These are phyloP conservation scores for Oostethus manadensis DNA, from an alignment of 2,113 vertebrate species.

Conservation along the genomic window DNA sequence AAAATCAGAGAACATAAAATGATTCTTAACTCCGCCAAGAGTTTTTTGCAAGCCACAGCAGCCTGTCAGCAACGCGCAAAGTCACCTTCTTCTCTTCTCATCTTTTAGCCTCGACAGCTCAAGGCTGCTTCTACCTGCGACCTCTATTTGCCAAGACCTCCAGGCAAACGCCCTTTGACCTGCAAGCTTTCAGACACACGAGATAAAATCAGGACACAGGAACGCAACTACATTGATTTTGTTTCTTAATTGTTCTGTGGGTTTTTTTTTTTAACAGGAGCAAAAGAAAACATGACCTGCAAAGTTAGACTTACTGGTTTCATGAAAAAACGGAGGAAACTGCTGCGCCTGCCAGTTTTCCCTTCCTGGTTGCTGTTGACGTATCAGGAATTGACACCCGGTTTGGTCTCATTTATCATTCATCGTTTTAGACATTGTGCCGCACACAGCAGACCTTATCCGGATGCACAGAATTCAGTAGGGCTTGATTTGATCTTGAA, in stretches of 20 bases:
- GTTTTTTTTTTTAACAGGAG: conserved; percentile 7
- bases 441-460: conserved; percentile 6
- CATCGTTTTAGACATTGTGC: neutral
- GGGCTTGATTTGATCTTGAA: neutral
- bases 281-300: conserved; percentile 24
- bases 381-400: neutral
- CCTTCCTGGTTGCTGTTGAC: neutral
- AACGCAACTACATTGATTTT: conserved; percentile 3
- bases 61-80: neutral
- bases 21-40: neutral
- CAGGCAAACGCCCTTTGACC: conserved; percentile 22
- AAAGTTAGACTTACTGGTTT: neutral
- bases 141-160: neutral
- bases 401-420: neutral
- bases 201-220: conserved; percentile 5
- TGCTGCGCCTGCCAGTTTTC: neutral
- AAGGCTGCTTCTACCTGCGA: neutral
- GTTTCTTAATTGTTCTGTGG: conserved; percentile 33
- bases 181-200: conserved; percentile 10
- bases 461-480: neutral
- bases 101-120: conserved; percentile 6
- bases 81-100: conserved; percentile 18
- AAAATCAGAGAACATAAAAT: conserved; percentile 5
- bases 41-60: neutral
- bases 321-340: neutral